These are phyloP conservation scores for Ianthella basta DNA, from an alignment of 37 sponge, comb jelly and placozoan genomes.

Conservation along the genomic window DNA sequence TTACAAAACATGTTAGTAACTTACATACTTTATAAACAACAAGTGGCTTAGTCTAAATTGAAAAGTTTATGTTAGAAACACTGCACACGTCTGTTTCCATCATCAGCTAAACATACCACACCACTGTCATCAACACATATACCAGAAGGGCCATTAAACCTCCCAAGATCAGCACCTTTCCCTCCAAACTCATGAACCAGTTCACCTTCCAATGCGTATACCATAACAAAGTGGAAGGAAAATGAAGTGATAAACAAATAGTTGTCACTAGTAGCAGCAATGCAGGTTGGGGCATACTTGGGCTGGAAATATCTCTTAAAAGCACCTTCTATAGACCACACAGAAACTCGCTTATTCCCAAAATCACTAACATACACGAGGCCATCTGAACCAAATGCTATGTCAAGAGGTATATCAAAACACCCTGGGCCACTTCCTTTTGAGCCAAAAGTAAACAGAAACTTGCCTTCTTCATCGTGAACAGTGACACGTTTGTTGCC, in stretches of 20 bases:
- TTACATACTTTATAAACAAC: too few relatives aligned
- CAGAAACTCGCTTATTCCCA: neutral
- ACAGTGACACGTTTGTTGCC: neutral
- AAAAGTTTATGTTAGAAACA: too few relatives aligned
- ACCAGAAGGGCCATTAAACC: too few relatives aligned
- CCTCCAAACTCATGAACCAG: neutral
- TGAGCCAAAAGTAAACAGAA: neutral
- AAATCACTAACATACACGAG: neutral
- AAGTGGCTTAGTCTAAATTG: too few relatives aligned
- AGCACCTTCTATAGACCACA: neutral
- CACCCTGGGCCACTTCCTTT: neutral
- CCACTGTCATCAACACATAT: too few relatives aligned
- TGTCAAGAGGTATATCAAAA: neutral
- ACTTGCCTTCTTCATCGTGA: neutral
- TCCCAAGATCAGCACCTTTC: neutral
- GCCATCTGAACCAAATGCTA: neutral
- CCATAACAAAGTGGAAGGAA: neutral
- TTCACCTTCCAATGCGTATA: neutral
- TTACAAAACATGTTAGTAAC: too few relatives aligned
- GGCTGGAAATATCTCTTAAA: neutral
- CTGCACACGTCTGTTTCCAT: too few relatives aligned
- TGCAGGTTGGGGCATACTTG: neutral
- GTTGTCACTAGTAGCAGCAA: neutral
- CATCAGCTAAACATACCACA: too few relatives aligned
- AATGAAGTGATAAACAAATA: neutral